Evolutionary conservation across 35 echinoderm and acorn worm species (phyloP), one percentile per base, ranked within the genome.

Genomic region (Ophiothrix spiculata): DNA sequence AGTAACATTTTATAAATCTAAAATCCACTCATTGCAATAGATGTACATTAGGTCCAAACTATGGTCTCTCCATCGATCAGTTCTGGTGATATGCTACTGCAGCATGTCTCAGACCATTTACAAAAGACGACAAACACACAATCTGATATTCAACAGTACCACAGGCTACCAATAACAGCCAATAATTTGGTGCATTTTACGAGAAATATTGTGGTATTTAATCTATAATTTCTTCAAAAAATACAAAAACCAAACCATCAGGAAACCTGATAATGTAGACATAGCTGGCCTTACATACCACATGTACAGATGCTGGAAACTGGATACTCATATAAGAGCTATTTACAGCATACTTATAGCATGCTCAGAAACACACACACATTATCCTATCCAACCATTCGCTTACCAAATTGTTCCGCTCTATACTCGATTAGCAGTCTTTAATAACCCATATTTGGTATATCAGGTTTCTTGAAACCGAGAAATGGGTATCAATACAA

Each of bases 271-370:
- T 69, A 15, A 10, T 49, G 25, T 4, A 25, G 10, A 25, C 3
- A 25, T 6, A 28, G 4, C 1, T 69, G 17, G 60, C 17, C 17
- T 28, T 69, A n/a, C 60, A 69, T n/a, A 28, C 60, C 60, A 69
- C 60, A 69, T 69, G 8, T 69, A 69, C 60, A 69, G 60, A 69
- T 69, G 60, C 17, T 15, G 8, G 60, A 25, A 69, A 69, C 29
- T 25, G 23, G 60, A 69, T 69, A 69, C 60, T 69, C 60, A 69
- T 69, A 69, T 69, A 15, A 69, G 60, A 15, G 8, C 23, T 69
- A 69, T 69, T 69, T 69, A 69, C 60, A 25, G 60, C 60, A 69
- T 69, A 69, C 25, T 69, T 69, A 69, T 69, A n/a, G 8, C 60
- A 25, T n/a, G 42, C 42, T 49, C 42, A 69, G 60, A 28, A 69